Conservation (phyloP, 2,113 vertebrate genomes). For the Pangasianodon hypophthalmus region DNA sequence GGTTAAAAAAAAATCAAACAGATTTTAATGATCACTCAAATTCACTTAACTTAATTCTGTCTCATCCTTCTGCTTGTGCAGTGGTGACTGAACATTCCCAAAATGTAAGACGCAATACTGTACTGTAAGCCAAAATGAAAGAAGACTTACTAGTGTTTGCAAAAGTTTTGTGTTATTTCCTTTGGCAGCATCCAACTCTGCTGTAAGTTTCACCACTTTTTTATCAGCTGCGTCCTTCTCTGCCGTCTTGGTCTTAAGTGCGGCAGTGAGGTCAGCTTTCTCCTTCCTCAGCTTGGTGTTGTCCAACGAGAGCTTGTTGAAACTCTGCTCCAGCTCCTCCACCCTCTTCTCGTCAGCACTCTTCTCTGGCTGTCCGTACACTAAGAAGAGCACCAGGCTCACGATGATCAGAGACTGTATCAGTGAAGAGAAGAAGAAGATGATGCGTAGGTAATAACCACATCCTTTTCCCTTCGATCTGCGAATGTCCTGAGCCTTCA, state of each 20-base stretch:
- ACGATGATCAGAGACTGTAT: slow-evolving; percentile 93
- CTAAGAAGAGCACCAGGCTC: slow-evolving; percentile 91
- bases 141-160: slow-evolving; percentile 59
- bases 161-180: not conserved
- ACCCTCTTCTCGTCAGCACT: slow-evolving; percentile 77
- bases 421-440: slow-evolving; percentile 90
- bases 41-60: not conserved
- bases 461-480: slow-evolving; percentile 70
- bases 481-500: slow-evolving; percentile 69
- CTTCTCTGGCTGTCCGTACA: slow-evolving; percentile 84
- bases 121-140: not conserved
- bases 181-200: slow-evolving; percentile 53
- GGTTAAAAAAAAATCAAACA: not conserved
- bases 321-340: slow-evolving; percentile 71
- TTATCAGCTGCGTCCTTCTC: slow-evolving; percentile 65
- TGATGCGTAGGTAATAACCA: slow-evolving; percentile 83
- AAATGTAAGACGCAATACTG: not conserved
- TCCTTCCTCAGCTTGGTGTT: slow-evolving; percentile 60
- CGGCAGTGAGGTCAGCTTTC: slow-evolving; percentile 66
- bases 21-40: not conserved
- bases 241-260: slow-evolving; percentile 63
- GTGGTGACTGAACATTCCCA: not conserved
- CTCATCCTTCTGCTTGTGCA: not conserved
- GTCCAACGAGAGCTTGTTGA: slow-evolving; percentile 66
- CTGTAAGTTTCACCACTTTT: slow-evolving; percentile 60